A percentile compares a stretch with the other conserved stretches of the same genome.
These are phyloP conservation scores for Peromyscus aztecus DNA, from an alignment of 2,797 vertebrate genomes.

Conservation along the genomic window DNA sequence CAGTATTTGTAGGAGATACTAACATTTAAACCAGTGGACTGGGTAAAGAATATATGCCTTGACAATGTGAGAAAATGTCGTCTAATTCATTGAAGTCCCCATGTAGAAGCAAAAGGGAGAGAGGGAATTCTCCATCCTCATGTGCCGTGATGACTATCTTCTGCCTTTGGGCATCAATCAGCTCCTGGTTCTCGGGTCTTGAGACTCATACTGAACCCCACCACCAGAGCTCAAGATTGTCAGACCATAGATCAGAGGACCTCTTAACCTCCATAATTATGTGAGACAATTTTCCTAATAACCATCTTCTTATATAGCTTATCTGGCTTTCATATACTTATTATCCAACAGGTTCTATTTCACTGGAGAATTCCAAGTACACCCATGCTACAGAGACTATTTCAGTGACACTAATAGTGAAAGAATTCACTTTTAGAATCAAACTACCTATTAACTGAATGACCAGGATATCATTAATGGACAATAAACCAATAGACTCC, in stretches of 20 bases:
- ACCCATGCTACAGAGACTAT: neutral
- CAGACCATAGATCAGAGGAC: neutral
- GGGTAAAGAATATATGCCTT: neutral
- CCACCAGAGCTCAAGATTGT: neutral
- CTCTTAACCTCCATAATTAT: neutral
- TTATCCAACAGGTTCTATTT: neutral
- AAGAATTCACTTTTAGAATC: neutral
- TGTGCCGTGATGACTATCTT: neutral
- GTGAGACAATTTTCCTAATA: neutral
- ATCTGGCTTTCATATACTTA: neutral
- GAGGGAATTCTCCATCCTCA: neutral
- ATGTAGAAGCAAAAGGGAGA: neutral
- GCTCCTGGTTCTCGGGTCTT: neutral
- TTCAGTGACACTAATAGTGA: conserved; percentile 13
- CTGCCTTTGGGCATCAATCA: neutral
- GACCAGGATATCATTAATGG: neutral
- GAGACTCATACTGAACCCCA: neutral
- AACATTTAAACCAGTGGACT: neutral
- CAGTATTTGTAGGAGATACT: neutral
- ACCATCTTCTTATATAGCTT: neutral
- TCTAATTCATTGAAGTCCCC: neutral
- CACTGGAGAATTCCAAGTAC: neutral
- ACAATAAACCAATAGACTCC: neutral
- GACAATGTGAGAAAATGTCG: neutral
- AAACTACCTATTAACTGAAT: conserved; percentile 11